These are phyloP conservation scores for Tetranychus urticae DNA, from an alignment of 1,140 invertebrate genomes.

Conservation along the genomic window DNA sequence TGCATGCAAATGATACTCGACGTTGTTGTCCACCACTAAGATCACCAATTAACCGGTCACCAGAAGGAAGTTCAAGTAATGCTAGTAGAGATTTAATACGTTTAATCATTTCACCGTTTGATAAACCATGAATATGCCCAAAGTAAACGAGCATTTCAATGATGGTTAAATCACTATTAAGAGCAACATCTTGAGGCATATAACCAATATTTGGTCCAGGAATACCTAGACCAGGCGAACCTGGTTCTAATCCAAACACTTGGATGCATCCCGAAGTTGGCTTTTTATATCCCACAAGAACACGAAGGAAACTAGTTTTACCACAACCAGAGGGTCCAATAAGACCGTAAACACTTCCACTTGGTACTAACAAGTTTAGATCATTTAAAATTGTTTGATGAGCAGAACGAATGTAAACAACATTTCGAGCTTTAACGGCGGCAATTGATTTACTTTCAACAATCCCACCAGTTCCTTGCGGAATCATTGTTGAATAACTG, in stretches of 20 bases:
- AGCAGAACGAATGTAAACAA: not conserved
- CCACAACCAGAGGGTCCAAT: constrained; percentile 16
- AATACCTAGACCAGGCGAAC: constrained; percentile 14
- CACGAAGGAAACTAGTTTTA: constrained; percentile 11
- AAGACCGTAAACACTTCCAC: constrained; percentile 11
- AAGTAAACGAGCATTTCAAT: constrained; percentile 82
- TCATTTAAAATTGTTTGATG: constrained; percentile 1
- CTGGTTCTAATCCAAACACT: constrained; percentile 19
- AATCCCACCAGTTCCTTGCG: not conserved
- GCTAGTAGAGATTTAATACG: constrained; percentile 45
- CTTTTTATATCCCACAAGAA: constrained; percentile 19
- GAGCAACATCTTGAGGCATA: constrained; percentile 10
- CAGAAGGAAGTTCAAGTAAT: constrained; percentile 3
- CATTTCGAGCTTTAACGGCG: not conserved
- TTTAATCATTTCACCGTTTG: constrained; percentile 19
- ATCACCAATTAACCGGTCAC: not conserved
- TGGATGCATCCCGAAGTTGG: constrained; percentile 17
- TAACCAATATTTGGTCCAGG: constrained; percentile 16
- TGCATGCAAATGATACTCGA: constrained; percentile 70
- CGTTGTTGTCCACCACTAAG: constrained; percentile 63
- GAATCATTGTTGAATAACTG: not conserved
- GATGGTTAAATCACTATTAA: constrained; percentile 47
- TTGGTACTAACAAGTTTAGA: constrained; percentile 9
- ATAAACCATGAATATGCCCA: constrained; percentile 82
- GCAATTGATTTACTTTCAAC: not conserved